phyloP scores from a whole-genome alignment of 30 jellyfish, hydroid and myxozoan species.

The Turritopsis rubra region DNA sequence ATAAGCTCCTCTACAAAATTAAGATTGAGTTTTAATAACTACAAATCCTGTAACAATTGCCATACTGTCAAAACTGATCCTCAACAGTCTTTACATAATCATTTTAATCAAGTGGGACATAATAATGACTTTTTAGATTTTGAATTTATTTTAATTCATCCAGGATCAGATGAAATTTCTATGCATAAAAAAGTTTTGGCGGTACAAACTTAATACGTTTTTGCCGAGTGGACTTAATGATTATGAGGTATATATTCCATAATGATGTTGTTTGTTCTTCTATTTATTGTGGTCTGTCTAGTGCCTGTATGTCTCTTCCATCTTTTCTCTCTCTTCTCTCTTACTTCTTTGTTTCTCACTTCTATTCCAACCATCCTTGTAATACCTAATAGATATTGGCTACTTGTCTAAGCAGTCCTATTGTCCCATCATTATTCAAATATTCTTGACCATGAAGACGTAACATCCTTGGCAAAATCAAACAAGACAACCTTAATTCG shows the following conservation, averaged over 20 bases:
- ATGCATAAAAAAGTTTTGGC: neutral
- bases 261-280: too few relatives aligned
- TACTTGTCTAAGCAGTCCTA: neutral
- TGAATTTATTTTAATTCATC: neutral
- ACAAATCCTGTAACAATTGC: neutral
- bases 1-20: neutral
- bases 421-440: too few relatives aligned
- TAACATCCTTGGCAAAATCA: too few relatives aligned
- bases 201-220: neutral
- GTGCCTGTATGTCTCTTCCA: neutral
- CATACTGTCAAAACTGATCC: conserved; percentile 8
- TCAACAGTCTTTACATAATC: neutral
- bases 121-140: neutral
- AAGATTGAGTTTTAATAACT: neutral
- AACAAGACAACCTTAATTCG: too few relatives aligned
- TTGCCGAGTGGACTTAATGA: neutral
- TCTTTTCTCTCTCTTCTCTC: neutral
- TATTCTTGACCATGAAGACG: too few relatives aligned
- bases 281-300: neutral
- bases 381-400: neutral
- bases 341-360: neutral
- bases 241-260: neutral
- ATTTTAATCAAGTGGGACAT: neutral
- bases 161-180: neutral
- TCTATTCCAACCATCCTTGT: neutral